Percentiles rank a stretch among this genome's conserved stretches.
Evolutionary conservation across 2,113 vertebrate species (phyloP).

Genomic region (Rousettus leschenaultii): DNA sequence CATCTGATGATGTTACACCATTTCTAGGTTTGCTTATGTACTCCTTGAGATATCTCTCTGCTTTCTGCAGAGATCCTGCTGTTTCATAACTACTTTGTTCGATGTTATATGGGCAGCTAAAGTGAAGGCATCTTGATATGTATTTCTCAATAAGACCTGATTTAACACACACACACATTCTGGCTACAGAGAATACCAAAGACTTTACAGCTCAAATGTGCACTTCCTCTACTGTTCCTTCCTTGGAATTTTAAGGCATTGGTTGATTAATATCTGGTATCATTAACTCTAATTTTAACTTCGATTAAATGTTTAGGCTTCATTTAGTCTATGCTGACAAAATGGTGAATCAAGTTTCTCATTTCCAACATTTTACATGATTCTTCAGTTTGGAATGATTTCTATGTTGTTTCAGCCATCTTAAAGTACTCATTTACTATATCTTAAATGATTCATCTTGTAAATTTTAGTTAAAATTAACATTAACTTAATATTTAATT

Average conservation of each 20-base stretch:
- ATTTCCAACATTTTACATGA: slow-evolving; percentile 42
- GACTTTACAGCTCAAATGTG: slow-evolving; percentile 5
- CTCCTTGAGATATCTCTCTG: slow-evolving; percentile 35
- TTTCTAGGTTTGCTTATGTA: slow-evolving; percentile 30
- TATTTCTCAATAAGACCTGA: background rate
- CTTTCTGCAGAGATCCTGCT: slow-evolving; percentile 46
- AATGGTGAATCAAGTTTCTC: slow-evolving; percentile 54
- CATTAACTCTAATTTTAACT: slow-evolving; percentile 73
- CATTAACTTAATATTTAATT: slow-evolving; percentile 37
- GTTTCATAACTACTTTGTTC: slow-evolving; percentile 41
- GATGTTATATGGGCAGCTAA: slow-evolving; percentile 31
- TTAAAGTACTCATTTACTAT: background rate
- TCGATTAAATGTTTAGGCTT: slow-evolving; percentile 73
- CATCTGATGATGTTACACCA: slow-evolving; percentile 13
- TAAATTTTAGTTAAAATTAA: slow-evolving; percentile 45
- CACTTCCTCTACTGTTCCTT: slow-evolving; percentile 11
- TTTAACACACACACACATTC: background rate
- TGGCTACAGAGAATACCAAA: background rate
- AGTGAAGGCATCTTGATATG: background rate
- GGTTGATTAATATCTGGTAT: slow-evolving; percentile 69
- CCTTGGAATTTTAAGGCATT: slow-evolving; percentile 48
- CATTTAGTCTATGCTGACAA: slow-evolving; percentile 59
- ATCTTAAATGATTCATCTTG: slow-evolving; percentile 17
- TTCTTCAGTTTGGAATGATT: slow-evolving; percentile 27
- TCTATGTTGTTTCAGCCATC: background rate